Base-by-base conservation (phyloP, 1,140 invertebrate genomes). In the Archivesica marissinica region DNA sequence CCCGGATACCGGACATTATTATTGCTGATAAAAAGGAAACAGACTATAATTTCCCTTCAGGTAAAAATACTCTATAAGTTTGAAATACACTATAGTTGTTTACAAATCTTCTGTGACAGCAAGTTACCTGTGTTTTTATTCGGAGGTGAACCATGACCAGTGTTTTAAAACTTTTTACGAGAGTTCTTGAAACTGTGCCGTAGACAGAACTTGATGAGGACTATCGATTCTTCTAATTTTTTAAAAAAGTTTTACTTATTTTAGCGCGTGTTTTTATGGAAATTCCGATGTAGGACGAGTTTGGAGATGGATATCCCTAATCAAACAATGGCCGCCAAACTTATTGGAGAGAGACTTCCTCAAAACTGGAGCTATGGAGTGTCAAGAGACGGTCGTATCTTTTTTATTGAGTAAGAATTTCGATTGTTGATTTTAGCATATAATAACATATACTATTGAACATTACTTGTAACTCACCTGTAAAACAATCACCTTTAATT, bases 381-480 rank as follows among this genome's bases (percentile, higher is more conserved):
- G 41, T 89, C 90, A n/a, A 52, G 75, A 47, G 90, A 91, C 81
- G 90, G 90, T 23, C 59, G 90, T 20, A 87, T 91, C 20, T 91
- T 91, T 86, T 91, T 91, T 85, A 87, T 91, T 59, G 89, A 91
- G 90, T 91, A 86, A 88, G 89, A 87, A n/a, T 44, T 74, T 66
- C 44, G 54, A 44, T 41, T 54, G 25, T 13, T 28, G 13, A 59
- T 28, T 25, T 11, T 11, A 59, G 25, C 4, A 23, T 52, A 20
- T 52, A n/a, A 20, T n/a, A n/a, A n/a, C n/a, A n/a, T n/a, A n/a
- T n/a, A n/a, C n/a, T n/a, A n/a, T n/a, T n/a, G n/a, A n/a, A n/a
- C n/a, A n/a, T n/a, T n/a, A n/a, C n/a, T n/a, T n/a, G n/a, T n/a
- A n/a, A 52, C 50, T n/a, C 50, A 52, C 50, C 50, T 52, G 50